Evolutionary conservation across 2,113 vertebrate genomes (phyloP).

Genomic region (Aix galericulata): DNA sequence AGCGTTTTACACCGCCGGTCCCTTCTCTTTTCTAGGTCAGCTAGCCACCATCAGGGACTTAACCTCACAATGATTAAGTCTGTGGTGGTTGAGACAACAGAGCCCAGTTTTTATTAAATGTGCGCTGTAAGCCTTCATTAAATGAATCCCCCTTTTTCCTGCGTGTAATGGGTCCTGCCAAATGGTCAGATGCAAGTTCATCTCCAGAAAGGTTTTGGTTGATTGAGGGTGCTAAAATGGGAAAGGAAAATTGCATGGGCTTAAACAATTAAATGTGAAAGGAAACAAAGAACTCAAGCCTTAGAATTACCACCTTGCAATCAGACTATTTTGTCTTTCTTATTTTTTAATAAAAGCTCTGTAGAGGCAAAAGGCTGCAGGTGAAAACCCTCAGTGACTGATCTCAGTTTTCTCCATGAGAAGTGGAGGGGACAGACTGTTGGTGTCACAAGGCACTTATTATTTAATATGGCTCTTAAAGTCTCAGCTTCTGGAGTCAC

Average conservation of each 20-base stretch:
- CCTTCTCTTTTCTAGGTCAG: background rate
- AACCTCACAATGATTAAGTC: background rate
- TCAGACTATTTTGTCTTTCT: background rate
- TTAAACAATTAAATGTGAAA: constrained; percentile 62
- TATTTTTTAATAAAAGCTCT: background rate
- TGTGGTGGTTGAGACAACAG: background rate
- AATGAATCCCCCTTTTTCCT: background rate
- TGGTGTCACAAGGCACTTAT: background rate
- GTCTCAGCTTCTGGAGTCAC: background rate
- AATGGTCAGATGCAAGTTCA: constrained; percentile 48
- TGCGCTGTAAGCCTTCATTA: background rate
- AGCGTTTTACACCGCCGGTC: background rate
- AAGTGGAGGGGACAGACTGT: background rate
- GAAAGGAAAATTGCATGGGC: constrained; percentile 54
- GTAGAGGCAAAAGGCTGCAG: background rate
- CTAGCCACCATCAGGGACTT: background rate
- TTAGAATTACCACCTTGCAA: constrained; percentile 38
- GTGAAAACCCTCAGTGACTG: background rate
- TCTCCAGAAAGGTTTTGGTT: constrained; percentile 59
- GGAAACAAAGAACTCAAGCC: constrained; percentile 39
- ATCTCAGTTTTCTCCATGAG: background rate
- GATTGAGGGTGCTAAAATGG: constrained; percentile 67
- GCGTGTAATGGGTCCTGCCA: constrained; percentile 54
- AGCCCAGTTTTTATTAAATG: background rate
- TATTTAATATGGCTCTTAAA: background rate